These are phyloP conservation scores for Caenorhabditis elegans DNA, from an alignment of 1,140 invertebrate species.

Conservation along the genomic window DNA sequence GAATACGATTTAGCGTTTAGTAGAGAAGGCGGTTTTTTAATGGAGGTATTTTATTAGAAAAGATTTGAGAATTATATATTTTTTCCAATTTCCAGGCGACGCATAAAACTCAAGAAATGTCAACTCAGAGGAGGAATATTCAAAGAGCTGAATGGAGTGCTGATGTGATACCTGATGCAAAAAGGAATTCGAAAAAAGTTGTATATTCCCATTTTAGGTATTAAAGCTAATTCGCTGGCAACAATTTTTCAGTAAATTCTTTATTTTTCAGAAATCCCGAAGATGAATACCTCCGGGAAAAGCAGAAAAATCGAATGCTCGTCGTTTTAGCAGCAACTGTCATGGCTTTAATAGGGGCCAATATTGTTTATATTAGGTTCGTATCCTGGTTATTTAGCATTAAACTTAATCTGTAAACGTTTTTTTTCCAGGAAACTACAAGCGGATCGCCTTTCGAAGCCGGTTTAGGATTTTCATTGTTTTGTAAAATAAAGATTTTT, in stretches of 20 bases:
- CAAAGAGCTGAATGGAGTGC: conserved; percentile 13
- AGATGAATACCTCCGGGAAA: neutral
- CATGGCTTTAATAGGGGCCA: neutral
- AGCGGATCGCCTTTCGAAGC: neutral
- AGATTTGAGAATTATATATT: no score
- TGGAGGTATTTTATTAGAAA: neutral
- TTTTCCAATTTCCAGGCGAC: neutral
- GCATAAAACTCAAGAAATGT: neutral
- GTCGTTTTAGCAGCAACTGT: neutral
- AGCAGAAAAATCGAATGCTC: neutral
- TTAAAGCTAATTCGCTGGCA: neutral
- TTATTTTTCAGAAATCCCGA: neutral
- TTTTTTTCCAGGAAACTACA: neutral
- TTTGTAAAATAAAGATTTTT: no score
- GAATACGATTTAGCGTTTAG: neutral
- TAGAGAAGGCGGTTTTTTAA: conserved; percentile 8
- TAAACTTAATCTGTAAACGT: no score
- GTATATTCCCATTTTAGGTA: conserved; percentile 7
- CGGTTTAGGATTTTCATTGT: neutral
- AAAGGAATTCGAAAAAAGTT: neutral
- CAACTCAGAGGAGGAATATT: neutral
- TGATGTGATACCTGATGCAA: neutral
- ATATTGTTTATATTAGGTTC: conserved; percentile 3
- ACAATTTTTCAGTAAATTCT: neutral
- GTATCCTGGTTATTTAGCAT: no score